Evolutionary conservation across 2,113 vertebrate genomes (phyloP).

Genomic region (Castor canadensis): DNA sequence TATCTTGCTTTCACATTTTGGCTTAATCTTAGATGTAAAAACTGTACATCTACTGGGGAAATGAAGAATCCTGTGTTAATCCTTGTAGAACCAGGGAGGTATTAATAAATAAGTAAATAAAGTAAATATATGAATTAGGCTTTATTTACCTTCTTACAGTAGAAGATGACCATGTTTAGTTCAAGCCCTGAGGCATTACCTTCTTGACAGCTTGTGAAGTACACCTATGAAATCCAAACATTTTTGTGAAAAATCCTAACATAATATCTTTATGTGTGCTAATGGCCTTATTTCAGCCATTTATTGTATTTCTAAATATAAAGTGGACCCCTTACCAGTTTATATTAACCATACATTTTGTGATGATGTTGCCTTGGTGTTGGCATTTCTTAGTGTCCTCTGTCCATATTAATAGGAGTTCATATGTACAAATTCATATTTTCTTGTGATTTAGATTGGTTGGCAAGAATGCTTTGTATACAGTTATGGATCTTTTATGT

Average conservation of each 20-base stretch:
- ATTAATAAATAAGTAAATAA: slow-evolving; percentile 50
- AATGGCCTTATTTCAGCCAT: neutral
- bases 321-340: rapidly evolving
- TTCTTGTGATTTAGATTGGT: neutral
- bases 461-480: neutral
- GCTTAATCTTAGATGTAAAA: neutral
- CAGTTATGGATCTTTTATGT: neutral
- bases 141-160: slow-evolving; percentile 31
- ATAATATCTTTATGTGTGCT: neutral
- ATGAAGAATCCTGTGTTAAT: neutral
- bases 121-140: neutral
- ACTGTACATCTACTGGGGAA: neutral
- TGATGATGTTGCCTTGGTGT: neutral
- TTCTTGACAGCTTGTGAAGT: slow-evolving; percentile 1
- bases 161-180: slow-evolving; percentile 34
- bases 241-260: neutral
- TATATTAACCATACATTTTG: neutral
- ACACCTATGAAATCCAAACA: neutral
- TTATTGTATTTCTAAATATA: neutral
- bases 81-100: neutral
- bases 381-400: neutral
- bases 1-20: neutral
- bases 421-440: neutral
- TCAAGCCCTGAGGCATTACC: neutral
- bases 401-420: neutral